Evolutionary conservation across 2,888 invertebrate genomes (phyloP).

Genomic region (Melitaea athalia): DNA sequence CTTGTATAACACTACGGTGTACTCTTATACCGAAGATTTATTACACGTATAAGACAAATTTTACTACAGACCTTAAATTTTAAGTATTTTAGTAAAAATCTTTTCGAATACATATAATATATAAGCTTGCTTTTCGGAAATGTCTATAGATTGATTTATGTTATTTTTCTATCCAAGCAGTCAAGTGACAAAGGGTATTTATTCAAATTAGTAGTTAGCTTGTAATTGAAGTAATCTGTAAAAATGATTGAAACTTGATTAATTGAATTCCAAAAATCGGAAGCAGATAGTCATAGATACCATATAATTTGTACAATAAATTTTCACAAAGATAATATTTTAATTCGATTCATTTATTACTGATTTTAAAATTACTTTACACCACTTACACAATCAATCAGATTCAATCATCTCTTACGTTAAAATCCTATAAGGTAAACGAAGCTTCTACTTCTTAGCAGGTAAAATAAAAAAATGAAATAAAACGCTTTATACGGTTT

Average conservation of each 20-base stretch:
- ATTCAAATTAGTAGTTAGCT: not conserved
- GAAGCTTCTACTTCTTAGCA: conserved; percentile 50
- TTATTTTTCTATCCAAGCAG: too few species aligned
- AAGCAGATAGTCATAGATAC: too few species aligned
- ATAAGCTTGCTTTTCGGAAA: too few species aligned
- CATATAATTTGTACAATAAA: too few species aligned
- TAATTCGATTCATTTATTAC: not conserved
- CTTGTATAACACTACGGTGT: too few species aligned
- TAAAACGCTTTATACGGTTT: conserved; percentile 43
- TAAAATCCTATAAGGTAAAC: conserved; percentile 51
- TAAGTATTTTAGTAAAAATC: too few species aligned
- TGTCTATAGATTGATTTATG: too few species aligned
- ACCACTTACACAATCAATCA: conserved; percentile 11
- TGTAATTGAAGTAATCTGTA: not conserved
- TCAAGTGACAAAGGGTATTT: too few species aligned
- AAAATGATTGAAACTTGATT: not conserved
- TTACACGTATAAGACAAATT: too few species aligned
- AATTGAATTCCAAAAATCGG: not conserved
- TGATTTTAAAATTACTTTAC: not conserved
- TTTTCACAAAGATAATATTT: not conserved
- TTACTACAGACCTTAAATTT: too few species aligned
- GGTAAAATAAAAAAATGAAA: conserved; percentile 39
- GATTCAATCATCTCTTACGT: conserved; percentile 23
- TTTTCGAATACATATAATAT: too few species aligned
- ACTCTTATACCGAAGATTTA: too few species aligned